phyloP scores from a whole-genome alignment of 2,113 vertebrate species.

The Merops nubicus region DNA sequence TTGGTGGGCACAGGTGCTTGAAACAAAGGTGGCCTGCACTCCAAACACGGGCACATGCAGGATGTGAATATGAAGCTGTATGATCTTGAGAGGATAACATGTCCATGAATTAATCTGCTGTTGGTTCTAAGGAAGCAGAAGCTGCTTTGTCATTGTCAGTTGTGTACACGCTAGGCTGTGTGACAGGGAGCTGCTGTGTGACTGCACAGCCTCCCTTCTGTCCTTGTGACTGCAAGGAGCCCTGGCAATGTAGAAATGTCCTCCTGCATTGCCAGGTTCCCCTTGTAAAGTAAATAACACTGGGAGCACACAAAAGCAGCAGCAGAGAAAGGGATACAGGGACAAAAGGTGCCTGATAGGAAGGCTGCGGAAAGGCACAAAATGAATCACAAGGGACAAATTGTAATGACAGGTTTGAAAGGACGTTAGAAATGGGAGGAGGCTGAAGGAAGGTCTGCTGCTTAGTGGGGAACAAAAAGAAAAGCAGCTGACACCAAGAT shows the following conservation, averaged over 20 bases:
- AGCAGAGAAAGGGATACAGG: background rate
- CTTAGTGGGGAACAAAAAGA: background rate
- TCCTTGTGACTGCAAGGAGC: background rate
- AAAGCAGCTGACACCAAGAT: background rate
- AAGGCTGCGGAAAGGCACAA: background rate
- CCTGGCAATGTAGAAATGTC: background rate
- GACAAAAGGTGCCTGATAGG: constrained; percentile 3
- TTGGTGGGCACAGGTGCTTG: background rate
- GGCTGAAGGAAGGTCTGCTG: background rate
- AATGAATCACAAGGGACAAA: constrained; percentile 25
- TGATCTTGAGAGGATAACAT: background rate
- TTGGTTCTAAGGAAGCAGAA: background rate
- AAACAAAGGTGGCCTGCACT: background rate
- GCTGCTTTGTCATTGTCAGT: background rate
- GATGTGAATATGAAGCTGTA: background rate
- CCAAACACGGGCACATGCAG: background rate
- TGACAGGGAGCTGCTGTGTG: background rate
- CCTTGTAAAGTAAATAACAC: constrained; percentile 1
- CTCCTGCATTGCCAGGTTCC: background rate
- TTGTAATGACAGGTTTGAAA: background rate
- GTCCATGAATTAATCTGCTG: background rate
- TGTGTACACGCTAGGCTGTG: background rate
- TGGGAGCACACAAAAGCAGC: background rate
- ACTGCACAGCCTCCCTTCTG: background rate
- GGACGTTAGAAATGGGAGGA: background rate